phyloP scores from a whole-genome alignment of 2,113 vertebrate genomes.

The Xerus inauris region DNA sequence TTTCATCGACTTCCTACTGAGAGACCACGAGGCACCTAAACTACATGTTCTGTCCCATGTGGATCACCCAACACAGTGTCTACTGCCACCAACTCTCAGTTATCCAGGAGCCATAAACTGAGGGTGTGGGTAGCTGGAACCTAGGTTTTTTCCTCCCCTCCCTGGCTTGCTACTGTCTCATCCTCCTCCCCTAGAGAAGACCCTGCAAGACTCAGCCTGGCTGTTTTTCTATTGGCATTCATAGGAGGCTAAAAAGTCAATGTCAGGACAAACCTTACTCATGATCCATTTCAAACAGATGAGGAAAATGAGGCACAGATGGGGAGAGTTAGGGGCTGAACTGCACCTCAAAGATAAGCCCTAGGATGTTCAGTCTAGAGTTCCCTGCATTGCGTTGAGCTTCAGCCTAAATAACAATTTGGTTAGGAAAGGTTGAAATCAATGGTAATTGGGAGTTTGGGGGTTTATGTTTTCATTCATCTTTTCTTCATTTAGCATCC shows the following conservation, averaged over 20 bases:
- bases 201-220: not conserved
- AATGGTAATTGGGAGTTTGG: not conserved
- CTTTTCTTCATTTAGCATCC: not conserved
- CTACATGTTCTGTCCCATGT: not conserved
- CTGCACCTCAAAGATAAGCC: not conserved
- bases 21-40: slow-evolving; percentile 67
- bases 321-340: not conserved
- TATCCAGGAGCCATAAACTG: not conserved
- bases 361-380: not conserved
- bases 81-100: not conserved
- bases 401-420: not conserved
- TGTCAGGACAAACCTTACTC: not conserved
- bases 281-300: not conserved
- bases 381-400: not conserved
- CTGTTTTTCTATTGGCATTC: not conserved
- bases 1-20: slow-evolving; percentile 64
- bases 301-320: not conserved
- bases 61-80: slow-evolving; percentile 33
- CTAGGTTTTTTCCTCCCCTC: not conserved
- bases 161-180: not conserved
- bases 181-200: not conserved
- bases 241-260: not conserved
- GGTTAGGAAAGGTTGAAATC: not conserved
- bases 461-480: not conserved
- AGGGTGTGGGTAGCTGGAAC: not conserved